Evolutionary conservation across 2,888 invertebrate species (phyloP).

Genomic region (Microctonus hyperodae): DNA sequence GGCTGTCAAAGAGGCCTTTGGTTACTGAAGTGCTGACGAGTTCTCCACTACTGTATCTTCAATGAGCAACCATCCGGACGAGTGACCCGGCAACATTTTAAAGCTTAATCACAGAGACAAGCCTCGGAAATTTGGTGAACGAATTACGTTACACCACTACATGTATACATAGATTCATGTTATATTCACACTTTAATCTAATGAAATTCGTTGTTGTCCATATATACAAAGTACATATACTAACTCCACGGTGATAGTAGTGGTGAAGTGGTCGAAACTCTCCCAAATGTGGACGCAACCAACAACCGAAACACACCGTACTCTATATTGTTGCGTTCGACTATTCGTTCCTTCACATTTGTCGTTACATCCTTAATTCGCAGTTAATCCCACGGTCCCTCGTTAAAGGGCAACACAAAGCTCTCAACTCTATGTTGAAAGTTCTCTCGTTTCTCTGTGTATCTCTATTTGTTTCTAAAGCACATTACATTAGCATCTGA

Average conservation of each 20-base stretch:
- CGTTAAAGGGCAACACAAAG: conserved; percentile 24
- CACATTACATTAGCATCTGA: conserved; percentile 18
- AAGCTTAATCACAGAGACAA: conserved; percentile 36
- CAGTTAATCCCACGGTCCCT: conserved; percentile 32
- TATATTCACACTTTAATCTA: background rate
- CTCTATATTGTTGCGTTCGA: background rate
- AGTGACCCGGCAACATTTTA: conserved; percentile 27
- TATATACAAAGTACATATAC: background rate
- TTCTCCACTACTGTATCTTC: background rate
- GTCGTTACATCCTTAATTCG: conserved; percentile 37
- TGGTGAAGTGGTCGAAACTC: conserved; percentile 7
- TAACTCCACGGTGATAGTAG: background rate
- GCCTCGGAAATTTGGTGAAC: conserved; percentile 15
- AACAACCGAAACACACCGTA: conserved; percentile 21
- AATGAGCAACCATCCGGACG: conserved; percentile 31
- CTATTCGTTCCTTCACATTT: conserved; percentile 33
- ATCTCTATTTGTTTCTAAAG: conserved; percentile 26
- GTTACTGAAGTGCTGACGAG: conserved; percentile 12
- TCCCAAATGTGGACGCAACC: conserved; percentile 28
- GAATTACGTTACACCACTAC: background rate
- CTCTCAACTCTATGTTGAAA: conserved; percentile 17
- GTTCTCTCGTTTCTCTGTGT: background rate
- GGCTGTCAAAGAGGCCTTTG: conserved; percentile 31
- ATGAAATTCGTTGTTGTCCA: background rate
- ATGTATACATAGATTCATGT: background rate